Conservation (phyloP, 2,797 vertebrate species). For the Aeoliscus strigatus region DNA sequence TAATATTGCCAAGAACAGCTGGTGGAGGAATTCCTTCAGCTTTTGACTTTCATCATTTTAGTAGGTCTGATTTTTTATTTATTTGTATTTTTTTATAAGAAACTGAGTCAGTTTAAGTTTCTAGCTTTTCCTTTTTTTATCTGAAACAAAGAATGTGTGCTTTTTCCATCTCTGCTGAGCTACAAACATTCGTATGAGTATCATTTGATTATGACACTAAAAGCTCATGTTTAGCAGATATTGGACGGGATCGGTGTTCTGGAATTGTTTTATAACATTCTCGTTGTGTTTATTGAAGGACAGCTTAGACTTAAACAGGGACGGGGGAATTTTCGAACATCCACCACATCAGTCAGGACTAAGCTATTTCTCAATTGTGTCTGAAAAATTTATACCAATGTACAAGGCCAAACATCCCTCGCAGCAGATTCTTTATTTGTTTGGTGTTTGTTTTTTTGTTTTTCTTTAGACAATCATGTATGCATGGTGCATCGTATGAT, state of each 20-base stretch:
- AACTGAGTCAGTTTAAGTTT: too few relatives aligned
- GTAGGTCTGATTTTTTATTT: too few relatives aligned
- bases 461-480: constrained; percentile 87
- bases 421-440: neutral
- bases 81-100: too few relatives aligned
- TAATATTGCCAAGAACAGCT: too few relatives aligned
- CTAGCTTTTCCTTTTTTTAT: too few relatives aligned
- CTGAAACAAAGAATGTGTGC: too few relatives aligned
- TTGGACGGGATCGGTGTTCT: neutral
- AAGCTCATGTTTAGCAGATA: too few relatives aligned
- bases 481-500: constrained; percentile 98
- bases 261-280: constrained; percentile 1
- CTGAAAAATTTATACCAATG: constrained; percentile 6
- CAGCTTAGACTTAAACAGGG: constrained; percentile 1
- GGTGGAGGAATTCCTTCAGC: too few relatives aligned
- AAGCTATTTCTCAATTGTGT: neutral
- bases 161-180: too few relatives aligned
- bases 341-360: constrained; percentile 14
- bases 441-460: neutral
- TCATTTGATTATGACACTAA: too few relatives aligned
- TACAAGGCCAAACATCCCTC: constrained; percentile 1
- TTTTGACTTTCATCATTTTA: too few relatives aligned
- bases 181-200: too few relatives aligned
- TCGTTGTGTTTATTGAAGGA: constrained; percentile 6
- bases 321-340: constrained; percentile 1